Conservation (phyloP, 1,140 invertebrate species). For the Sipha flava region DNA sequence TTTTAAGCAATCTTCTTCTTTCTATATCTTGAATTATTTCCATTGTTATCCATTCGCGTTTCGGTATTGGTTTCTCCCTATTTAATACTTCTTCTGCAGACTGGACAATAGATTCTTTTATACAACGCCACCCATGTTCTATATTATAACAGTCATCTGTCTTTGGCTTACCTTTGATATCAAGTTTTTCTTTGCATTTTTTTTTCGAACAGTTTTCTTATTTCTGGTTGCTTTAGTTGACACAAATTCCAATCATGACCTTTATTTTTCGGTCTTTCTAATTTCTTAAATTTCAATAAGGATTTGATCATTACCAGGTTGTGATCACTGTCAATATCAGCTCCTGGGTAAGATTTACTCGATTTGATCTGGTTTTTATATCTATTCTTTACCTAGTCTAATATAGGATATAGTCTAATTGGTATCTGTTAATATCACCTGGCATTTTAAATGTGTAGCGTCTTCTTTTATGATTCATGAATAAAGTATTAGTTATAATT, state of each 20-base stretch:
- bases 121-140: background rate
- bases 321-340: conserved; percentile 40
- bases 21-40: conserved; percentile 4
- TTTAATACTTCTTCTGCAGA: background rate
- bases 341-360: conserved; percentile 38
- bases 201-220: background rate
- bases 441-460: conserved; percentile 43
- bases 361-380: conserved; percentile 40
- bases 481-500: no score
- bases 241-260: background rate
- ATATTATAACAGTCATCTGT: background rate
- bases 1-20: conserved; percentile 12
- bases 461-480: conserved; percentile 39
- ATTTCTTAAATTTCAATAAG: conserved; percentile 21
- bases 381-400: conserved; percentile 39
- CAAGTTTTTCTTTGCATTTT: background rate
- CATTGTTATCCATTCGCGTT: background rate
- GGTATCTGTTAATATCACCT: conserved; percentile 41
- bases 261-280: background rate
- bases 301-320: conserved; percentile 37
- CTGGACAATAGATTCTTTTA: background rate
- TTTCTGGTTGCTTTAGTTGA: background rate
- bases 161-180: background rate
- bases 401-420: conserved; percentile 43
- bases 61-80: background rate